Base-by-base conservation (phyloP, 2,888 invertebrate genomes). In the Sipha maydis region DNA sequence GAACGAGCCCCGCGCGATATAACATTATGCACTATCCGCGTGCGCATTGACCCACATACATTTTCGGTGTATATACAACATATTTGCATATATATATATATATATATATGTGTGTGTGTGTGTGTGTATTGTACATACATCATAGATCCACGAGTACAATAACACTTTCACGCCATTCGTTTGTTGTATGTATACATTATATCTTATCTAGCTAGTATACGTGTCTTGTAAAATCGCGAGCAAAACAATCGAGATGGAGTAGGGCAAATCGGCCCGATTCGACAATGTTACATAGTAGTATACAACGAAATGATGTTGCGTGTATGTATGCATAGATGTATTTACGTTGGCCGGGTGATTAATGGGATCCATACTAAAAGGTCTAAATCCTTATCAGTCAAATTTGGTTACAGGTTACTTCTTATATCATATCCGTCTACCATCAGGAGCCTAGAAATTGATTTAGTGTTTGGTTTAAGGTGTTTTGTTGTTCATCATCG, bases 21-120 rank as follows among this genome's bases (percentile, higher is more conserved):
- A 69, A 19, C 38, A 21, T 38, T 21, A 34, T 75, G 75, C 75
- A 67, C 38, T 38, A 69, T 76, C 76, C 61, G 11, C 34, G n/a
- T 34, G n/a, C 73, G 38, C 31, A 9, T 73, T 86, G 86, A 86
- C 86, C 84, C 84, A 85, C 84, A 77, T 73, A 83, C 34, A 56
- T 84, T 84, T 84, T 84, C 75, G 83, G 75, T 54, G 48, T 83
- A 14, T 75, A 28, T 54, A 34, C 77, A 7, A 54, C 28, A 28
- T 25, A 28, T 14, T 14, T 28, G 28, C 28, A 28, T 69, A 69
- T 69, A 28, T 28, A 14, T 28, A 28, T 69, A 28, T 69, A 69
- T n/a, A 69, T n/a, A 67, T 67, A 67, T 5, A 17, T 19, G 19
- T 78, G 17, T 56, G 28, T 41, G 48, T 41, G 7, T 41, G 7